Evolutionary conservation across 2,113 vertebrate species (phyloP).

Genomic region (Xerus inauris): DNA sequence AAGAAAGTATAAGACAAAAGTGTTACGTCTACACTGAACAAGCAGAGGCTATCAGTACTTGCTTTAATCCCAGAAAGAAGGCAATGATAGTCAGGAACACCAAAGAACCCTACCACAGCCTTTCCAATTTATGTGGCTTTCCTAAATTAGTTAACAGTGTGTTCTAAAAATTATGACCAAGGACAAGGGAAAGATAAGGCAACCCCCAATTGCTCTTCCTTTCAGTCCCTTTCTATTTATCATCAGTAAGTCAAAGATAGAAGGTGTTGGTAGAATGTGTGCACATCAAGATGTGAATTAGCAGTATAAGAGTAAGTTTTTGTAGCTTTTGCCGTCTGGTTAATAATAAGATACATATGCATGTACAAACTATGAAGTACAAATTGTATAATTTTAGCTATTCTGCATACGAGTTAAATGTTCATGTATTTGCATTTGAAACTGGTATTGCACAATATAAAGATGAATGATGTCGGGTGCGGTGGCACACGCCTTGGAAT

Average conservation of each 20-base stretch:
- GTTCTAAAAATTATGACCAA: neutral
- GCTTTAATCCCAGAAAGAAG: neutral
- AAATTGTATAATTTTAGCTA: neutral
- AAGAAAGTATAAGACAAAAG: too few species aligned
- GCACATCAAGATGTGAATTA: neutral
- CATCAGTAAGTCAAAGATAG: neutral
- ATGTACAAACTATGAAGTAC: neutral
- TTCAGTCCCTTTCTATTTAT: neutral
- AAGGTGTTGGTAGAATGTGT: neutral
- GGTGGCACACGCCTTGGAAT: neutral
- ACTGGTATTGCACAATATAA: neutral
- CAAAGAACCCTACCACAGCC: neutral
- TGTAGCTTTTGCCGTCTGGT: neutral
- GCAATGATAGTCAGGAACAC: neutral
- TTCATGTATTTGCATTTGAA: conserved; percentile 20
- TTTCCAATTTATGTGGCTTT: neutral
- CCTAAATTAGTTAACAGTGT: neutral
- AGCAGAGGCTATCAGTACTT: too few species aligned
- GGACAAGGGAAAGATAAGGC: neutral
- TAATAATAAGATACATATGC: neutral
- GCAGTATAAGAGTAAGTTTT: neutral
- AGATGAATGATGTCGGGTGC: neutral
- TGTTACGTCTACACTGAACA: too few species aligned
- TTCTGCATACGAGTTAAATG: neutral
- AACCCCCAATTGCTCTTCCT: neutral